Percentiles rank a stretch among this genome's conserved stretches.
These are phyloP conservation scores for Ammodytes marinus DNA, from an alignment of 2,113 vertebrate species.

Conservation along the genomic window DNA sequence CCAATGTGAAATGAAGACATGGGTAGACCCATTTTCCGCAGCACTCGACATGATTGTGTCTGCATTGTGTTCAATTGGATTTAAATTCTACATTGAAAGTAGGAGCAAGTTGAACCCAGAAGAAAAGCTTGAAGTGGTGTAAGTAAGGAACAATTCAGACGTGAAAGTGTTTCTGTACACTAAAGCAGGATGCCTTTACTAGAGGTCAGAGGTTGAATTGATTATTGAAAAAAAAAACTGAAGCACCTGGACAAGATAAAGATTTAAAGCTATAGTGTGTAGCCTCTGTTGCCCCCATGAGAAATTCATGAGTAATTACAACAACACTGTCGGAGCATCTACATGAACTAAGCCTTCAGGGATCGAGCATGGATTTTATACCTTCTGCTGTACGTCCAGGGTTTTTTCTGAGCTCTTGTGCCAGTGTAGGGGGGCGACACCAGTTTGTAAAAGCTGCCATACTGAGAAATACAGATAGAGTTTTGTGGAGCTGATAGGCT, in stretches of 20 bases:
- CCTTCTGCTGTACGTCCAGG: too few relatives aligned
- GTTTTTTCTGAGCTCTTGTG: too few relatives aligned
- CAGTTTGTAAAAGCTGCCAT: too few relatives aligned
- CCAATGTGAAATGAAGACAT: constrained; percentile 25
- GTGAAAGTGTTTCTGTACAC: constrained; percentile 10
- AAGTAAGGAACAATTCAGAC: constrained; percentile 1
- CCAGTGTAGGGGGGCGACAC: too few relatives aligned
- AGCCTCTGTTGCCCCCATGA: background rate
- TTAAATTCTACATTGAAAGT: constrained; percentile 2
- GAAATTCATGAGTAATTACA: too few relatives aligned
- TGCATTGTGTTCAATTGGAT: constrained; percentile 16
- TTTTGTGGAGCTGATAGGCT: too few relatives aligned
- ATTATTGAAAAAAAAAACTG: constrained; percentile 20
- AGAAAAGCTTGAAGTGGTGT: background rate
- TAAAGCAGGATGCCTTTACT: constrained; percentile 17
- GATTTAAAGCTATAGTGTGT: background rate
- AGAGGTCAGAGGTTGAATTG: constrained; percentile 35
- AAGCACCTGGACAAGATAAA: constrained; percentile 18
- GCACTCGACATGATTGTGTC: constrained; percentile 24
- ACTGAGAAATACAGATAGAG: too few relatives aligned
- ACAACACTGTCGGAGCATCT: too few relatives aligned
- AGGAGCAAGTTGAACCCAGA: constrained; percentile 9
- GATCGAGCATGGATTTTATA: too few relatives aligned
- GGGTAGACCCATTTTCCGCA: constrained; percentile 17
- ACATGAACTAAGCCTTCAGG: too few relatives aligned